Evolutionary conservation across 1,140 invertebrate species (phyloP).

Genomic region (Telenomus remus): DNA sequence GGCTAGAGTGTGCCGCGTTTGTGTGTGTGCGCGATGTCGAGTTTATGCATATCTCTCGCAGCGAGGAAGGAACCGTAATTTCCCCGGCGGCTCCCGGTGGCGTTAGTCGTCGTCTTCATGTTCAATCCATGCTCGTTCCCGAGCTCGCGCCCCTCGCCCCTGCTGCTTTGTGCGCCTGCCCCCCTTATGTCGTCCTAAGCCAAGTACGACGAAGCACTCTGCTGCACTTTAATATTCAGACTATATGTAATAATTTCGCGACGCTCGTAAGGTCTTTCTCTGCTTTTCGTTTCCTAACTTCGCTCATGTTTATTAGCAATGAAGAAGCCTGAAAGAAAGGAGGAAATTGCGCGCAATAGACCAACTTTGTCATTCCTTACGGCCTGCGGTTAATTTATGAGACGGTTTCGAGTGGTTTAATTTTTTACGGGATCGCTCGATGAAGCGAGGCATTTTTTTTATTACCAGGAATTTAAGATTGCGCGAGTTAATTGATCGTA

Average conservation of each 20-base stretch:
- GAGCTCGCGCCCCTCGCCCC: conserved; percentile 15
- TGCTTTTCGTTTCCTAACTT: conserved; percentile 52
- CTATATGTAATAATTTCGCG: conserved; percentile 75
- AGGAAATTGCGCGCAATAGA: conserved; percentile 29
- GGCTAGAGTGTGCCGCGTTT: conserved; percentile 59
- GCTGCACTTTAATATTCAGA: conserved; percentile 75
- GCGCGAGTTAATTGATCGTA: not conserved
- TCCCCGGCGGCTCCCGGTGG: conserved; percentile 73
- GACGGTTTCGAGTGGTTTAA: conserved; percentile 22
- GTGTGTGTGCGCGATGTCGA: conserved; percentile 65
- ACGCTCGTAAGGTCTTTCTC: conserved; percentile 66
- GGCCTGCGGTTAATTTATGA: conserved; percentile 21
- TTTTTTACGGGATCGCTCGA: conserved; percentile 6
- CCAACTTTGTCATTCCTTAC: conserved; percentile 31
- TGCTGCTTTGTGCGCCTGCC: conserved; percentile 15
- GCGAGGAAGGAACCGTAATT: conserved; percentile 70
- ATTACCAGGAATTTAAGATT: not conserved
- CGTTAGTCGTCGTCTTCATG: conserved; percentile 63
- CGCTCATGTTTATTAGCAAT: conserved; percentile 48
- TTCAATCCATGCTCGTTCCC: conserved; percentile 50
- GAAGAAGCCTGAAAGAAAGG: conserved; percentile 25
- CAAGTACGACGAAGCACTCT: conserved; percentile 64
- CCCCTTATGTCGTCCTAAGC: conserved; percentile 52
- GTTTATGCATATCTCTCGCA: conserved; percentile 71
- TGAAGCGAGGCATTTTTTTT: not conserved